Base-by-base conservation (phyloP, 2,113 vertebrate species). In the Tretioscincus oriximinensis region DNA sequence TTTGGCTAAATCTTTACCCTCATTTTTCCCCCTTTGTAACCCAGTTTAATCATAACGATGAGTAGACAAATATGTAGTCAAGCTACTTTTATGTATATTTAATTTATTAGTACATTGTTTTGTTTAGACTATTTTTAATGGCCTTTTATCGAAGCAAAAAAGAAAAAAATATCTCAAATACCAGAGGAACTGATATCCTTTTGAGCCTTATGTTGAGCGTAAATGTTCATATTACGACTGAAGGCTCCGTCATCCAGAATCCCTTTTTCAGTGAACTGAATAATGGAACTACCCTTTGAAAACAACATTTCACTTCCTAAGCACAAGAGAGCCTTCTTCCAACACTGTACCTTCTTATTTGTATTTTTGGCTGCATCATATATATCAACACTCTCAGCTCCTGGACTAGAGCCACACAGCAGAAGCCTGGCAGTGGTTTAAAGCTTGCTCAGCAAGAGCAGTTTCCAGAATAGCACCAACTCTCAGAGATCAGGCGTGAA, bases 401-500 rank as follows among this genome's bases (percentile, higher is more conserved):
- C 78, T 87, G 49, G 71, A 86, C 88, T 63, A 54, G 67, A 78
- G 86, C 81, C 76, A 73, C 49, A 82, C 73, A 76, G 64, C 72
- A 54, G 67, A 85, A 82, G 6, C 68, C 76, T 88, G 88, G 88
- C 84, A 84, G 12, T 31, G n/a, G 80, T 29, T 70, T 65, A 90
- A 89, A 22, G 76, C 75, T 88, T 72, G 45, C 22, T 73, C 60
- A 64, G 71, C 35, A 24, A n/a, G 24, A 81, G 28, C 49, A 28
- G 31, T 24, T 81, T 83, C 65, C 60, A 68, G 80, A 82, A 90
- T 24, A 70, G 31, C 26, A 64, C 60, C 67, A n/a, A 74, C 75
- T 90, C 73, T 84, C 63, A n/a, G 82, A 65, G 24, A 77, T 86
- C 81, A 61, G 26, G 69, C 28, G 85, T 90, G 88, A 95, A 94